phyloP scores from a whole-genome alignment of 2,888 invertebrate genomes.

The Drosophila prostipennis region DNA sequence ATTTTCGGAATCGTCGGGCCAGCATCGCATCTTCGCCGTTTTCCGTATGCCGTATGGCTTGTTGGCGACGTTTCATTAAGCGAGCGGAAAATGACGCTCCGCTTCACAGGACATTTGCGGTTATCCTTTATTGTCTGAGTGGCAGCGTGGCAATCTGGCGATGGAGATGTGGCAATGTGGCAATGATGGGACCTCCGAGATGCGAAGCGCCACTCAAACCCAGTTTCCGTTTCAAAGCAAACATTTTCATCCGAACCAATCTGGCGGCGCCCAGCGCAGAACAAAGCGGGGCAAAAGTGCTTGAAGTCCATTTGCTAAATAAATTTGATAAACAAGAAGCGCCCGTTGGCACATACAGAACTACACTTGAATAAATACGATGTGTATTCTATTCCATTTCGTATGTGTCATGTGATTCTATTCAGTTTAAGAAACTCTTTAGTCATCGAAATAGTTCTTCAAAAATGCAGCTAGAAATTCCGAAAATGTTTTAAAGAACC shows the following conservation, averaged over 20 bases:
- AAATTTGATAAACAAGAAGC: slow-evolving; percentile 45
- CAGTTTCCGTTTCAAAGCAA: slow-evolving; percentile 46
- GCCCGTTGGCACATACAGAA: slow-evolving; percentile 7
- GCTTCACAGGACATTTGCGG: slow-evolving; percentile 47
- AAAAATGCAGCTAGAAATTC: no score
- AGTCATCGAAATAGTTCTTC: no score
- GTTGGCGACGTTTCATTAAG: slow-evolving; percentile 43
- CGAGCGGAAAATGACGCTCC: slow-evolving; percentile 50
- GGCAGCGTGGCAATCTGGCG: slow-evolving; percentile 26
- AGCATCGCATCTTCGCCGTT: slow-evolving; percentile 25
- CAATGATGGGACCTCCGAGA: slow-evolving; percentile 17
- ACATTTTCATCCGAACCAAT: slow-evolving; percentile 31
- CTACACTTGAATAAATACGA: slow-evolving; percentile 4
- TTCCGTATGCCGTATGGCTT: slow-evolving; percentile 15
- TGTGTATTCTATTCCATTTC: not conserved
- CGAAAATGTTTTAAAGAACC: no score
- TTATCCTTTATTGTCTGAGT: slow-evolving; percentile 48
- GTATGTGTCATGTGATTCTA: no score
- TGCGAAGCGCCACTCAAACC: slow-evolving; percentile 44
- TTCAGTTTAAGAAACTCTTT: not conserved
- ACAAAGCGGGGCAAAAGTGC: slow-evolving; percentile 41
- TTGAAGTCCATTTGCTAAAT: slow-evolving; percentile 49
- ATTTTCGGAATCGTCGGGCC: slow-evolving; percentile 14
- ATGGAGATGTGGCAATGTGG: not conserved
- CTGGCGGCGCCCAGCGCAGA: slow-evolving; percentile 14